These are phyloP conservation scores for Amphiduros pacificus DNA, from an alignment of 2,888 invertebrate genomes.

Conservation along the genomic window DNA sequence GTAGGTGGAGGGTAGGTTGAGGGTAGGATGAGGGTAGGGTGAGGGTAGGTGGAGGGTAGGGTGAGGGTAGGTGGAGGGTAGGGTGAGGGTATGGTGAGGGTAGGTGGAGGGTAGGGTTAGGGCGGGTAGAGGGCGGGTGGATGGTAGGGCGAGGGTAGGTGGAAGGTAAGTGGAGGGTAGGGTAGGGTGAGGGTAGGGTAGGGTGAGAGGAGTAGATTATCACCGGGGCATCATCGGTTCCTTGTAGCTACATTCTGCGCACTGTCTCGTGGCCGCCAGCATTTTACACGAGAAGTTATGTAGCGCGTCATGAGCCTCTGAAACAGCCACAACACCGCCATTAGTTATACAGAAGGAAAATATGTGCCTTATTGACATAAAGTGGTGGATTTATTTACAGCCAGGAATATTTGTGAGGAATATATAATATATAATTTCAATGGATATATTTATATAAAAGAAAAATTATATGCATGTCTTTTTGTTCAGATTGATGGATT, in stretches of 20 bases:
- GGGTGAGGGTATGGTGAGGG: background rate
- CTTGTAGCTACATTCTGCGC: constrained; percentile 45
- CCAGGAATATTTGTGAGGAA: no score
- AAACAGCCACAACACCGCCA: no score
- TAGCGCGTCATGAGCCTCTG: constrained; percentile 58
- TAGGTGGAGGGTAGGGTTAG: background rate
- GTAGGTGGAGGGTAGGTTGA: background rate
- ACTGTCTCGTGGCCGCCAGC: constrained; percentile 44
- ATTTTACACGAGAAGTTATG: constrained; percentile 55
- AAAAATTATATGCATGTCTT: no score
- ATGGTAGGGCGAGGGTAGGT: background rate
- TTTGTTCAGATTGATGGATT: no score
- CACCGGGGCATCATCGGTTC: constrained; percentile 36
- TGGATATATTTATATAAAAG: no score
- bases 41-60: background rate
- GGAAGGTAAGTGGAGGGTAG: background rate
- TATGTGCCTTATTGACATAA: no score
- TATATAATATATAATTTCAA: no score
- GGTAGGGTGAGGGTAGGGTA: background rate
- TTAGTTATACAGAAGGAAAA: no score
- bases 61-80: background rate
- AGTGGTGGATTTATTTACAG: no score
- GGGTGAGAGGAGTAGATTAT: constrained; percentile 7
- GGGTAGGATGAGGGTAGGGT: background rate
- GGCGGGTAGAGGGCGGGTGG: no score